Percentiles rank a stretch among this genome's conserved stretches.
Evolutionary conservation across 2,797 vertebrate genomes (phyloP).

Genomic region (Thunnus albacares): DNA sequence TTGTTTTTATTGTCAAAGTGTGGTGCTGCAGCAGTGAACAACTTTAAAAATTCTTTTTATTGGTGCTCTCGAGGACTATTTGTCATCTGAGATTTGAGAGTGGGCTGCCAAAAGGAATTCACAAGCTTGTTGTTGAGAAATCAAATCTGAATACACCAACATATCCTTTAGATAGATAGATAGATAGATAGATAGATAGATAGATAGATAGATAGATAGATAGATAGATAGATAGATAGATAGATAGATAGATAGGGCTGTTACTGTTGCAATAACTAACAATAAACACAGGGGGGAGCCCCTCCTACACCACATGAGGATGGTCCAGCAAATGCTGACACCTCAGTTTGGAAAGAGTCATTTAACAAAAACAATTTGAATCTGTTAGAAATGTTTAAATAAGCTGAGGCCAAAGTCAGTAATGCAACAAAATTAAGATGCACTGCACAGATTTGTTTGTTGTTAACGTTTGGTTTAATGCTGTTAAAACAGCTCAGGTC

Average conservation of each 20-base stretch:
- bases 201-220: not conserved
- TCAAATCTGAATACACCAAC: too few species aligned
- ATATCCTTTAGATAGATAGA: too few species aligned
- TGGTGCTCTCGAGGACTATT: constrained; percentile 1
- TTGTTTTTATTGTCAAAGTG: not conserved
- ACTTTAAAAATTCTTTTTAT: not conserved
- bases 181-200: not conserved
- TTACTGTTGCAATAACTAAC: constrained; percentile 1
- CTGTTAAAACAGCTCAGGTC: not conserved
- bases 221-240: not conserved
- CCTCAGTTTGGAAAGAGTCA: not conserved
- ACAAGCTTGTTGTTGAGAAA: not conserved
- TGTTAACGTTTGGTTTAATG: not conserved
- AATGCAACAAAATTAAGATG: not conserved
- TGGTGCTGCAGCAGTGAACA: not conserved
- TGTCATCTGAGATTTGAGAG: not conserved
- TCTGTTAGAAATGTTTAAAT: not conserved
- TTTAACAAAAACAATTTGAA: not conserved
- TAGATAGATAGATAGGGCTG: not conserved
- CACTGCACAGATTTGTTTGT: not conserved
- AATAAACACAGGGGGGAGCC: constrained; percentile 44
- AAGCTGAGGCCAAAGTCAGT: not conserved
- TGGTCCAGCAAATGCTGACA: not conserved
- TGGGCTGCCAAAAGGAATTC: too few species aligned
- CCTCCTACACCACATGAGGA: constrained; percentile 2